Evolutionary conservation across 2,797 vertebrate genomes (phyloP).

Genomic region (Acropternis orthonyx): DNA sequence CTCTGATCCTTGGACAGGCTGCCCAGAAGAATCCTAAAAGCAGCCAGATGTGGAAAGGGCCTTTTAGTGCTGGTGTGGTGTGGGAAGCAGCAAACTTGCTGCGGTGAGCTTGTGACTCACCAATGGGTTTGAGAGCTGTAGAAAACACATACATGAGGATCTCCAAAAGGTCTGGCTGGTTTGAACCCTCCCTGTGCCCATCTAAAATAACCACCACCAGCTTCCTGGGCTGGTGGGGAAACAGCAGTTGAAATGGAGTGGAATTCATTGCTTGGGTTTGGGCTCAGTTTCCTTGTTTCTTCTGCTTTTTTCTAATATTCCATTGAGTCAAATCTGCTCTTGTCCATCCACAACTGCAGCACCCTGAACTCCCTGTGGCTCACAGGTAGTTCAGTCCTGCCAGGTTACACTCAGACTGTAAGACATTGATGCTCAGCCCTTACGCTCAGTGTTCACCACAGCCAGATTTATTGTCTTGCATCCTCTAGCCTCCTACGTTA

Average conservation of each 20-base stretch:
- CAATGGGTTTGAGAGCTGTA: not conserved
- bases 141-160: not conserved
- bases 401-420: not conserved
- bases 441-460: not conserved
- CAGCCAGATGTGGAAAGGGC: not conserved
- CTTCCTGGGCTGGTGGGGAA: not conserved
- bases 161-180: not conserved
- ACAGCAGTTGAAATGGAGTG: not conserved
- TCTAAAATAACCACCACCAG: not conserved
- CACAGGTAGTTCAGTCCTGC: not conserved
- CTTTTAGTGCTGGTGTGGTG: not conserved
- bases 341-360: not conserved
- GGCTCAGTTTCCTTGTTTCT: not conserved
- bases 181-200: not conserved
- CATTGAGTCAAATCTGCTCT: not conserved
- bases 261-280: not conserved
- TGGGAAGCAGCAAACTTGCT: not conserved
- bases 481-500: constrained; percentile 27
- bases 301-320: not conserved
- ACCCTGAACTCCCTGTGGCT: not conserved
- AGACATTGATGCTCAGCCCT: not conserved
- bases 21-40: not conserved
- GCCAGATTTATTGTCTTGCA: constrained; percentile 47
- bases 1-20: not conserved
- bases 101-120: not conserved